Base-by-base conservation (phyloP, 2,888 invertebrate genomes). In the Clunio marinus region DNA sequence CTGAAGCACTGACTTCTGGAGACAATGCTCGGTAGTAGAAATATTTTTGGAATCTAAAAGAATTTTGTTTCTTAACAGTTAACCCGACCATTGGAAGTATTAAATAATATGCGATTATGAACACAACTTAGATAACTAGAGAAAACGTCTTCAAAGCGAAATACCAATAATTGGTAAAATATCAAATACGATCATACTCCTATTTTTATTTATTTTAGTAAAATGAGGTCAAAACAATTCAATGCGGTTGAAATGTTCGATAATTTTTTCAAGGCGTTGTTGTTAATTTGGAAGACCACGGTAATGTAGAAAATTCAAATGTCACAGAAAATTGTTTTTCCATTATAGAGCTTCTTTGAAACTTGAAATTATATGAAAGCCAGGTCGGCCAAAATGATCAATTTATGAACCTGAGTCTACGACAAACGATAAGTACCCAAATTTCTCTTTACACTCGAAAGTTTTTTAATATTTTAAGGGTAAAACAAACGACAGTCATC, bases 31-130 rank as follows among this genome's bases (percentile, higher is more conserved):
- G 41, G 41, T 41, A n/a, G 41, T 41, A 41, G 41, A 41, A 41
- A 41, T 15, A 41, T 13, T n/a, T 5, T 41, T 41, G n/a, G 41
- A 41, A 15, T 41, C 41, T 41, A 41, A 41, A 41, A 41, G 41
- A 41, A 15, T n/a, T 41, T 41, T 41, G 15, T 41, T 41, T 41
- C 41, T 41, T 41, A 41, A 41, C 41, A 41, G 41, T n/a, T n/a
- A 41, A n/a, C 15, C 41, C n/a, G 15, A 41, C 41, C n/a, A n/a
- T n/a, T n/a, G n/a, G n/a, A n/a, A n/a, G n/a, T n/a, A n/a, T n/a
- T n/a, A n/a, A n/a, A n/a, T n/a, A n/a, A n/a, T n/a, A n/a, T n/a
- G n/a, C n/a, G n/a, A n/a, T n/a, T n/a, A n/a, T n/a, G n/a, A n/a
- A n/a, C n/a, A n/a, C n/a, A n/a, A n/a, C n/a, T n/a, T n/a, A n/a